Evolutionary conservation across 2,888 invertebrate species (phyloP), one percentile per base, ranked within the genome.

Genomic region (Timema cristinae): DNA sequence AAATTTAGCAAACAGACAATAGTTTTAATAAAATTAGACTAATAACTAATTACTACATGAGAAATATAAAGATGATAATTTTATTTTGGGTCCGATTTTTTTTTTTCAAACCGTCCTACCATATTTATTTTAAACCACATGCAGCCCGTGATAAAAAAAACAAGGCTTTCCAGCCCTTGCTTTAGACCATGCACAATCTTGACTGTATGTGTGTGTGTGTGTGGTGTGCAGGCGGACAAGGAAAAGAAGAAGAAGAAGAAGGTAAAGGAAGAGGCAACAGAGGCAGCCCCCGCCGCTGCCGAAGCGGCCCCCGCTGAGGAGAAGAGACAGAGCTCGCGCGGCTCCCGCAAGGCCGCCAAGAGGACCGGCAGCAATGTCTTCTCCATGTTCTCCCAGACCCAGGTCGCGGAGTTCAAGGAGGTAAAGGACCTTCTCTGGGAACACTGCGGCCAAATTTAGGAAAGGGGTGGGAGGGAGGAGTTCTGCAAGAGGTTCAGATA

Each of bases 401-500:
- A 96, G 87, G 94, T 96, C 81, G 94, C 95, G 80, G 96, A 96
- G 85, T 96, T 96, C 90, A 96, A 96, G 86, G 95, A 95, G 88
- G 93, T 93, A 80, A 85, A 32, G 32, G 32, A 32, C 32, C 82
- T 79, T 5, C 16, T 11, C 48, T 32, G 16, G 16, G 11, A 4
- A 67, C 11, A 54, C 1, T 32, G 32, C 4, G 32, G 32, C 2
- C 32, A 32, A 32, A 32, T 4, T 32, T 32, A 32, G 4, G 2
- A 32, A 32, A 32, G 32, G 32, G 32, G 32, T 2, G 32, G 32
- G 4, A 32, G 32, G 32, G 32, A 32, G 32, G 32, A 32, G 4
- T n/a, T n/a, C n/a, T n/a, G n/a, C n/a, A 32, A 32, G 32, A 32
- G 4, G 32, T 1, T 32, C 32, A 32, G 32, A 32, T 32, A 32